These are phyloP conservation scores for Pseudomyrmex dendroicus DNA, from an alignment of 1,140 invertebrate species.

Conservation along the genomic window DNA sequence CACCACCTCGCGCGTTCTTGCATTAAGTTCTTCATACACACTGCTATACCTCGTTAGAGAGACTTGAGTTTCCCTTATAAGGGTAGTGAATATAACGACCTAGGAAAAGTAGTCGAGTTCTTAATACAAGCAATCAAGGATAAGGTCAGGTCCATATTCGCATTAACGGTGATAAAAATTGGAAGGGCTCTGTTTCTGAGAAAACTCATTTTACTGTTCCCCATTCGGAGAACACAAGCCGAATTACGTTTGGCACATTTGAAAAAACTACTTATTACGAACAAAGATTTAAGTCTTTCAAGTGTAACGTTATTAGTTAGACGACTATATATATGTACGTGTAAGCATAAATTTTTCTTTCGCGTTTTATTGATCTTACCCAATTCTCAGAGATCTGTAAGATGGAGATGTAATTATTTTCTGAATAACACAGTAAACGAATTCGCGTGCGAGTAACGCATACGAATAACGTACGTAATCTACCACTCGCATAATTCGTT, in stretches of 20 bases:
- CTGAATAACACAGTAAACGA: conserved; percentile 4
- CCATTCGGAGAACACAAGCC: not conserved
- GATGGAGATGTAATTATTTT: not conserved
- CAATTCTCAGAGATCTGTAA: no score
- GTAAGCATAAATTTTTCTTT: not conserved
- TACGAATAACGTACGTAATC: not conserved
- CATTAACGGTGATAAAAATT: conserved; percentile 43
- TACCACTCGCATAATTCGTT: conserved; percentile 25
- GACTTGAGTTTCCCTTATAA: conserved; percentile 10
- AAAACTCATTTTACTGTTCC: conserved; percentile 21
- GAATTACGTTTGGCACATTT: not conserved
- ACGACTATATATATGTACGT: not conserved
- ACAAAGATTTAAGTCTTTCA: conserved; percentile 4
- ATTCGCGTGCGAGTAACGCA: not conserved
- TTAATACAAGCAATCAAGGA: conserved; percentile 40
- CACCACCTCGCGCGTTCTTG: not conserved
- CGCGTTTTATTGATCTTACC: no score
- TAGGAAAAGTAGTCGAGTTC: conserved; percentile 38
- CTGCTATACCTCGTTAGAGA: conserved; percentile 35
- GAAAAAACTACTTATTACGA: not conserved
- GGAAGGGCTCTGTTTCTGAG: conserved; percentile 8
- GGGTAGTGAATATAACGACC: conserved; percentile 28
- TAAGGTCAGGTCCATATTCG: conserved; percentile 10
- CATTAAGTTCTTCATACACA: conserved; percentile 41
- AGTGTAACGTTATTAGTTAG: not conserved